These are phyloP conservation scores for Orchestes rusci DNA, from an alignment of 2,888 invertebrate species.

Conservation along the genomic window DNA sequence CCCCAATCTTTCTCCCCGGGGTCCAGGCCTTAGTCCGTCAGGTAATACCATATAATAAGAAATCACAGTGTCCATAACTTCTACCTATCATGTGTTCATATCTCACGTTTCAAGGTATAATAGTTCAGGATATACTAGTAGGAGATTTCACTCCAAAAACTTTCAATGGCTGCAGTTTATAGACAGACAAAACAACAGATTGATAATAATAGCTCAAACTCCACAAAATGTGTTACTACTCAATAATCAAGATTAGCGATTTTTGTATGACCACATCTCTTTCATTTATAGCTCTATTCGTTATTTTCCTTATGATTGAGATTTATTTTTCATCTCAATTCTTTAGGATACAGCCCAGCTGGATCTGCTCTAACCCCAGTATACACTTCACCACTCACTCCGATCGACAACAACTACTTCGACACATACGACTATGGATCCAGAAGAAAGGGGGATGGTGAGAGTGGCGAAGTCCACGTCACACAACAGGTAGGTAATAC, in stretches of 20 bases:
- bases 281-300: too few relatives aligned
- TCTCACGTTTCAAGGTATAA: too few relatives aligned
- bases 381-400: slow-evolving; percentile 40
- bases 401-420: slow-evolving; percentile 40
- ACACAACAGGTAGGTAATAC: slow-evolving; percentile 49
- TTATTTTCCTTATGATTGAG: too few relatives aligned
- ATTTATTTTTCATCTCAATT: not conserved
- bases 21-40: slow-evolving; percentile 24
- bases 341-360: slow-evolving; percentile 44
- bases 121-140: too few relatives aligned
- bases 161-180: too few relatives aligned
- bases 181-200: too few relatives aligned
- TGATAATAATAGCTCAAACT: too few relatives aligned
- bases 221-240: too few relatives aligned
- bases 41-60: slow-evolving; percentile 11
- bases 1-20: slow-evolving; percentile 42
- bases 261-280: too few relatives aligned
- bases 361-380: slow-evolving; percentile 39
- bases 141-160: too few relatives aligned
- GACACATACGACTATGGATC: slow-evolving; percentile 33
- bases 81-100: too few relatives aligned
- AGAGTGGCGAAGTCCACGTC: slow-evolving; percentile 46
- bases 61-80: not conserved
- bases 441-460: slow-evolving; percentile 23
- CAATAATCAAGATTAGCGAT: too few relatives aligned